Evolutionary conservation across 2,113 vertebrate species (phyloP), one percentile per base, ranked within the genome.

Genomic region (Rhizomys pruinosus): DNA sequence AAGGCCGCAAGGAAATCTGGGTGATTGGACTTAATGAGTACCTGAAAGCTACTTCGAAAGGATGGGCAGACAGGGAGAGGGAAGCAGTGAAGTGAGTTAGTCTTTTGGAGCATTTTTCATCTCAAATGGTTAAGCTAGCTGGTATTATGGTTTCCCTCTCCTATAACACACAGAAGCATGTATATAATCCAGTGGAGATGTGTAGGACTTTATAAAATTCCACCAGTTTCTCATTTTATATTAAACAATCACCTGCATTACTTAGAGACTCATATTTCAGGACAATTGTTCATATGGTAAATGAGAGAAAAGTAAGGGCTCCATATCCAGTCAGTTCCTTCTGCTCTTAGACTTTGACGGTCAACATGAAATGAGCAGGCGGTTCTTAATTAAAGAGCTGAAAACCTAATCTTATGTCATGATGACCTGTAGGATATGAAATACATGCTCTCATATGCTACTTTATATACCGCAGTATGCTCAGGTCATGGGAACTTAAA

Each of bases 341-440:
- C n/a, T 87, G 72, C 63, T 97, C 3, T 20, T 61, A 71, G 29
- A 47, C 37, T 84, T 71, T 78, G 4, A 86, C 59, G 90, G 34
- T 16, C 20, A 63, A 82, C 3, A 20, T 66, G 77, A 88, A 90
- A 29, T 2, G 1, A 79, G 27, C 69, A 79, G n/a, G 0, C 29
- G 73, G 32, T 79, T 91, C 90, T 71, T 90, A 95, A 94, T 95
- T 95, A 93, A 64, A 86, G 42, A 90, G 77, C 32, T 63, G 73
- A 90, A 90, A 95, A 68, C 72, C 34, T 72, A 71, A 90, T 95
- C 34, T 90, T 88, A 68, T 74, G 73, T 94, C 90, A 77, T 42
- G 29, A 52, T 79, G 94, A 93, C 92, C 84, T 85, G 39, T 82
- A 74, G 25, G 59, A 42, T 55, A 55, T 91, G 72, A 95, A 92